Base-by-base conservation (phyloP, 2,113 vertebrate species). In the Phyllopteryx taeniolatus region DNA sequence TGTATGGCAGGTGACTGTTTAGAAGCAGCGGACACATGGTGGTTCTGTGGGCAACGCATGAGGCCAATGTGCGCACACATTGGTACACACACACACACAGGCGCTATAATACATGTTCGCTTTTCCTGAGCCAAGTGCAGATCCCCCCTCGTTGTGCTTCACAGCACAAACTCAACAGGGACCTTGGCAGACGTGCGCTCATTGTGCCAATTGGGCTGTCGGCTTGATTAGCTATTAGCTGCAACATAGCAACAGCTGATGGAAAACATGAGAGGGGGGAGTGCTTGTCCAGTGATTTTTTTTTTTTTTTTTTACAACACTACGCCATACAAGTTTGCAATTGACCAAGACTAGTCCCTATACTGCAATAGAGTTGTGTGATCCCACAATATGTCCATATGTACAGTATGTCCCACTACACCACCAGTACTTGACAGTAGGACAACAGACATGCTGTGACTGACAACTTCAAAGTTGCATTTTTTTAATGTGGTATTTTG, bases 171-270 rank as follows among this genome's bases (percentile, higher is more conserved):
- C 81, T 81, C 86, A 87, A 88, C 87, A 75, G 80, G 90, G 78
- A 72, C 7, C 0, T 49, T 43, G 35, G 78, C 83, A 79, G 75
- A 79, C 81, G 56, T 46, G 63, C 59, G 46, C 71, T 74, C 70
- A n/a, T 46, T 46, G 73, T 81, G 88, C 80, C 89, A 84, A 80
- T 84, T 83, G 88, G 86, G 81, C 86, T 76, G 78, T 42, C 33
- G 77, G 89, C 83, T 89, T 91, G 86, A 92, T 93, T 90, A 88
- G 83, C 86, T 86, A 90, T 89, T 90, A 91, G 85, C 85, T 71
- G 74, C 86, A 57, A 89, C 78, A 72, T 59, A 75, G 83, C 79
- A 81, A 87, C 86, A 87, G 88, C 88, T 87, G 83, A 90, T 85
- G 79, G 77, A 81, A 75, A 74, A 71, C 67, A 67, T 47, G 77